Conservation (phyloP, 2,797 vertebrate genomes). For the Phylloscopus collybita region DNA sequence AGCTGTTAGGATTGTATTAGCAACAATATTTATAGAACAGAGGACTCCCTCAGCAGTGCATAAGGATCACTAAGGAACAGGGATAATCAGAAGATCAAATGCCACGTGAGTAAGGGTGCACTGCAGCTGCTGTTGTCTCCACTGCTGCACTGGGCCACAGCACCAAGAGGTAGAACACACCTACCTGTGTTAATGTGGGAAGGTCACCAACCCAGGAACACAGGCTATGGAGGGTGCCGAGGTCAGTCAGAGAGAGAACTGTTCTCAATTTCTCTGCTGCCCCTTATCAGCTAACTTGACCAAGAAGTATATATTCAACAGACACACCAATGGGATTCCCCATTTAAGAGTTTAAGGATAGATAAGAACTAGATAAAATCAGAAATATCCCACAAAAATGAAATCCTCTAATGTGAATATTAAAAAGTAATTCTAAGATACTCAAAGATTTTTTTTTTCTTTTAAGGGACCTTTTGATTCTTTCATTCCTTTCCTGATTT, state of each 20-base stretch:
- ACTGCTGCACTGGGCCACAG: background rate
- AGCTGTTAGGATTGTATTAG: background rate
- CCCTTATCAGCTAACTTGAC: background rate
- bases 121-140: background rate
- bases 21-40: background rate
- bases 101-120: background rate
- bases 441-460: background rate
- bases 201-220: background rate
- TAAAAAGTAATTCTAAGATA: background rate
- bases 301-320: background rate
- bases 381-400: background rate
- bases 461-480: background rate
- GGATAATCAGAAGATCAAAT: background rate
- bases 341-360: background rate
- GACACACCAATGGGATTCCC: background rate
- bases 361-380: background rate
- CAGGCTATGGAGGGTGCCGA: background rate
- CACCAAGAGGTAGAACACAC: background rate
- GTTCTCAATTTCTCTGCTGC: background rate
- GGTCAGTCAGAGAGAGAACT: background rate
- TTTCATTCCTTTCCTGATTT: background rate
- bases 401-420: background rate
- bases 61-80: background rate
- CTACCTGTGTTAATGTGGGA: fast-evolving
- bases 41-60: background rate